phyloP scores from a whole-genome alignment of 2,888 invertebrate species.

The Parnassius glacialis region DNA sequence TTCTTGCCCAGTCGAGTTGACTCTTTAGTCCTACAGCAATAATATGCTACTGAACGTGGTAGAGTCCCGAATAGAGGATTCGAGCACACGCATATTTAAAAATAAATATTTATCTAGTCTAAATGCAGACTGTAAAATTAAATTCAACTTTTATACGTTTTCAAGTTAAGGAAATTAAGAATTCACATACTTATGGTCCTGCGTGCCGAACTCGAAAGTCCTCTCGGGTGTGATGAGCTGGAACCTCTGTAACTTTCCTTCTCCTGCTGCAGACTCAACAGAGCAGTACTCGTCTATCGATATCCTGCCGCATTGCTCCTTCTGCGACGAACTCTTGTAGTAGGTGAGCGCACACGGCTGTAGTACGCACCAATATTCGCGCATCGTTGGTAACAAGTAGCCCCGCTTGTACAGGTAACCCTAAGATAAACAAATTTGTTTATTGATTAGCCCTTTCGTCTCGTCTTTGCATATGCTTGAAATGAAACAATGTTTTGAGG shows the following conservation, averaged over 20 bases:
- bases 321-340: constrained; percentile 85
- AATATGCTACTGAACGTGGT: too few relatives aligned
- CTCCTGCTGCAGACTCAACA: constrained; percentile 82
- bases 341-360: constrained; percentile 87
- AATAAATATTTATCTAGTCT: too few relatives aligned
- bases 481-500: too few relatives aligned
- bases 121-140: too few relatives aligned
- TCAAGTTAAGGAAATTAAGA: neutral
- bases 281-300: constrained; percentile 83
- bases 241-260: constrained; percentile 82
- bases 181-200: constrained; percentile 84
- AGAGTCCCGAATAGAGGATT: too few relatives aligned
- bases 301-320: constrained; percentile 85
- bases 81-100: too few relatives aligned
- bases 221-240: constrained; percentile 85
- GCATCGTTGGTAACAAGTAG: constrained; percentile 87
- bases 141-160: too few relatives aligned
- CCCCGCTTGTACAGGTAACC: constrained; percentile 88
- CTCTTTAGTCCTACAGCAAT: too few relatives aligned
- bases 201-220: constrained; percentile 86
- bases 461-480: too few relatives aligned
- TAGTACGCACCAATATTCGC: constrained; percentile 90
- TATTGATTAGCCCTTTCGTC: too few relatives aligned
- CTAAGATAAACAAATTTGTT: constrained; percentile 35
- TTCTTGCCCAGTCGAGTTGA: too few relatives aligned